Conservation (phyloP, 2,113 vertebrate genomes). For the Oreochromis niloticus region DNA sequence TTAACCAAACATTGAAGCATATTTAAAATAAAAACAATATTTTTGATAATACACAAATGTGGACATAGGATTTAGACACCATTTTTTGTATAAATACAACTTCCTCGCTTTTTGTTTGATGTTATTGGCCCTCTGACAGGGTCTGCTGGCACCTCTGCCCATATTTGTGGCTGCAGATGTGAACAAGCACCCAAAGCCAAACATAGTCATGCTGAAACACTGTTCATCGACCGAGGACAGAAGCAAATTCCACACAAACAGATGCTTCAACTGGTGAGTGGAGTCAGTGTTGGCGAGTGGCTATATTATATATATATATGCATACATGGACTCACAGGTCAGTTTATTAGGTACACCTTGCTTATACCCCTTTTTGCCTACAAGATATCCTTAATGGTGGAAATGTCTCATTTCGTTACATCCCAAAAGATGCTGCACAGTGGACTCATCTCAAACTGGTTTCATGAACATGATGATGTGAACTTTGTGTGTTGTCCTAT, state of each 20-base stretch:
- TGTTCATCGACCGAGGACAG: constrained; percentile 5
- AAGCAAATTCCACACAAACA: constrained; percentile 27
- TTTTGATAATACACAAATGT: background rate
- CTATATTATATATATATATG: background rate
- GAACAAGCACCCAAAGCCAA: constrained; percentile 11
- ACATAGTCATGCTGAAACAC: constrained; percentile 36
- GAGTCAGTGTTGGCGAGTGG: background rate
- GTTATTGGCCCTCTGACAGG: background rate
- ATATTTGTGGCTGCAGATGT: background rate
- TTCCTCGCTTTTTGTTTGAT: background rate
- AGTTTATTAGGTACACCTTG: background rate
- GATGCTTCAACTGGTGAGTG: background rate
- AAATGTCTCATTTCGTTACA: background rate
- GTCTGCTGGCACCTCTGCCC: background rate
- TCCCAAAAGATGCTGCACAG: background rate
- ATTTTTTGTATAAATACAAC: background rate
- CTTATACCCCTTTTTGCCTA: background rate
- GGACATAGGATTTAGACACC: too few relatives aligned
- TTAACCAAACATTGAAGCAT: background rate
- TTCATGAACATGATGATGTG: background rate
- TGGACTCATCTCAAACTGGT: background rate
- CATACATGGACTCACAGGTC: accelerated
- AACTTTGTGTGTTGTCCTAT: background rate
- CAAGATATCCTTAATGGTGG: background rate
- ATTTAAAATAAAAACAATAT: background rate